Base-by-base conservation (phyloP, 2,888 invertebrate species). In the Meteorus colon region DNA sequence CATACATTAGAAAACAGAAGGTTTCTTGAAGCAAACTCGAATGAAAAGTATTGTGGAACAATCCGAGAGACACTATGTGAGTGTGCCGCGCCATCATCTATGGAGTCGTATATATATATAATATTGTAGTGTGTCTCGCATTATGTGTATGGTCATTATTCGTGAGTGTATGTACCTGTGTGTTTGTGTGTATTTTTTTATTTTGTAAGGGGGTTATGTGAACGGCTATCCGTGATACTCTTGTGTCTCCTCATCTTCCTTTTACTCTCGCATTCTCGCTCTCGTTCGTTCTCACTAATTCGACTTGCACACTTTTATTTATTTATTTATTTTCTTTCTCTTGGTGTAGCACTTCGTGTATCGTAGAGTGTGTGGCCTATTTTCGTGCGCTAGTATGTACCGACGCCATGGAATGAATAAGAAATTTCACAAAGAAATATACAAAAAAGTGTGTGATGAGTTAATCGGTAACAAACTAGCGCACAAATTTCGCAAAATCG, bases 1-100 rank as follows among this genome's bases (percentile, higher is more conserved):
- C 89, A 89, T 89, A 89, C 89, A 89, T 89, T 89, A 89, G 89
- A 89, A 89, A 89, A 89, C 89, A 89, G 89, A 89, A 89, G 88
- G 89, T 89, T 89, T 89, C 89, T 89, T 89, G 89, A 89, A 89
- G 89, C 89, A 89, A 89, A 89, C 89, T 89, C 88, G 89, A 89
- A 89, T 89, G 89, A 89, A 89, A 89, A 89, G 89, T 89, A 88
- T 89, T 88, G 88, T 89, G 89, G 89, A 89, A 89, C 89, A 89
- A 89, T 89, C 88, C 89, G 89, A 89, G 89, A 89, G 89, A 89
- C 89, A 89, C 89, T 89, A 89, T 89, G 89, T 89, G 89, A 89
- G 89, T 89, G 89, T 89, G 89, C 89, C 89, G 89, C 89, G 89
- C 89, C 89, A 89, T 89, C 89, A 89, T 89, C 89, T 89, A 89